Conservation (phyloP, 2,888 invertebrate genomes). For the Plutella xylostella region DNA sequence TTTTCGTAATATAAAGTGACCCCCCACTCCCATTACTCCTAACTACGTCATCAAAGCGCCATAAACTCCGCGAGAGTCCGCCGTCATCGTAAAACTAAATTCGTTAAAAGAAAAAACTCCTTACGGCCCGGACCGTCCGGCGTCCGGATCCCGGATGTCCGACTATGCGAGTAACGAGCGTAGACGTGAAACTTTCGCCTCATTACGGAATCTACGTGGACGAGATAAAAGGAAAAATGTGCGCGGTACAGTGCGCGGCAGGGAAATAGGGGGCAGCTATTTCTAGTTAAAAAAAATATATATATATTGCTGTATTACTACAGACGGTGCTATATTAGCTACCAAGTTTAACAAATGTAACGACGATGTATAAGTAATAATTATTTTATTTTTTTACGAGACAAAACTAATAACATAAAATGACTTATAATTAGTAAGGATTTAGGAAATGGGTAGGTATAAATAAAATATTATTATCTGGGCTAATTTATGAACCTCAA, state of each 20-base stretch:
- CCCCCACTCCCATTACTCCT: too few species aligned
- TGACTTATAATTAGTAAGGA: too few species aligned
- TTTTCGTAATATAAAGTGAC: too few species aligned
- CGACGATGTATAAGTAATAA: too few species aligned
- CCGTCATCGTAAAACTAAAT: constrained; percentile 18
- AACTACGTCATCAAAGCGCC: neutral
- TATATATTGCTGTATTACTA: neutral
- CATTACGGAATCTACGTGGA: constrained; percentile 37
- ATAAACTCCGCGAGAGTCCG: neutral
- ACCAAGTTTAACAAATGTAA: neutral
- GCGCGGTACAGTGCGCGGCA: constrained; percentile 26
- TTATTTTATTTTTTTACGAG: neutral
- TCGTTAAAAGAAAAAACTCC: constrained; percentile 33
- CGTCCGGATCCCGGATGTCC: constrained; percentile 2
- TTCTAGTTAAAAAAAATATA: neutral
- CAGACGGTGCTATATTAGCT: neutral
- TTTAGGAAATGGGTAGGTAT: too few species aligned
- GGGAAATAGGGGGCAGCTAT: constrained; percentile 5
- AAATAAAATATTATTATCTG: too few species aligned
- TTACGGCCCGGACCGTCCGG: neutral
- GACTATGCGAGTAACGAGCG: constrained; percentile 5
- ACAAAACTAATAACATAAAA: neutral
- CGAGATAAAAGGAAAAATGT: constrained; percentile 44
- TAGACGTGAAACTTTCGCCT: constrained; percentile 41
- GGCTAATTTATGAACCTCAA: too few species aligned